phyloP scores from a whole-genome alignment of 37 sponge, comb jelly and placozoan species.

The Beroe ovata region DNA sequence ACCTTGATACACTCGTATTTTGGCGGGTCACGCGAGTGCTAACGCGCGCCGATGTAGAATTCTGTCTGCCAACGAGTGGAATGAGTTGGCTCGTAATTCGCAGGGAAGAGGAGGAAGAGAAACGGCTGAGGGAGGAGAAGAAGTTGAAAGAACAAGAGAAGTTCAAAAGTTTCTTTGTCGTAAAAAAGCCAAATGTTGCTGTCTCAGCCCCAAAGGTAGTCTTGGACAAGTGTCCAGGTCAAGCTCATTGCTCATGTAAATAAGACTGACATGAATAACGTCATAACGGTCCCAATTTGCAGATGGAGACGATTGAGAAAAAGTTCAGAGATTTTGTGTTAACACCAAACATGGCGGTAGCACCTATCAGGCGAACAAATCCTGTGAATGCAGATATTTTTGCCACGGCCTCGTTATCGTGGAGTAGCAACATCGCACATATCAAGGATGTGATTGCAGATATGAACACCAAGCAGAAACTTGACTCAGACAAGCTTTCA shows the following conservation, averaged over 20 bases:
- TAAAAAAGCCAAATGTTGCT: slow-evolving; percentile 18
- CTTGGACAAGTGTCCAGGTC: too few relatives aligned
- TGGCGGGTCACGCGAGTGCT: too few relatives aligned
- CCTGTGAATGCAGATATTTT: slow-evolving; percentile 11
- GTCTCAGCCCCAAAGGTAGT: slow-evolving; percentile 11
- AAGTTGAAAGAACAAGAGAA: slow-evolving; percentile 58
- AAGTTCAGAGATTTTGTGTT: slow-evolving; percentile 65
- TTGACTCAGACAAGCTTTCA: background rate
- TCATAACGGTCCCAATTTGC: too few relatives aligned
- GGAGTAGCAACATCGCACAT: background rate
- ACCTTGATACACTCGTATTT: too few relatives aligned
- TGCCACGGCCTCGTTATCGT: background rate
- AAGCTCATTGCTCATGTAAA: too few relatives aligned
- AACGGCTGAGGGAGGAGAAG: background rate
- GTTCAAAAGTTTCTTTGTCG: slow-evolving; percentile 49
- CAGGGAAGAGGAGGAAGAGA: slow-evolving; percentile 51
- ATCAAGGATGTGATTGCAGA: background rate
- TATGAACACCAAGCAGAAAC: slow-evolving; percentile 27
- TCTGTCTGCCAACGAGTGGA: background rate
- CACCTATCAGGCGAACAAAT: slow-evolving; percentile 27
- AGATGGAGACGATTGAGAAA: slow-evolving; percentile 48
- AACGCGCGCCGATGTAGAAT: too few relatives aligned
- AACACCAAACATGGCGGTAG: slow-evolving; percentile 45
- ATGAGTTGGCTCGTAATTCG: background rate
- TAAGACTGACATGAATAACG: too few relatives aligned